These are phyloP conservation scores for Ichneumoninae sp. DNA, from an alignment of 2,888 invertebrate genomes.

Conservation along the genomic window DNA sequence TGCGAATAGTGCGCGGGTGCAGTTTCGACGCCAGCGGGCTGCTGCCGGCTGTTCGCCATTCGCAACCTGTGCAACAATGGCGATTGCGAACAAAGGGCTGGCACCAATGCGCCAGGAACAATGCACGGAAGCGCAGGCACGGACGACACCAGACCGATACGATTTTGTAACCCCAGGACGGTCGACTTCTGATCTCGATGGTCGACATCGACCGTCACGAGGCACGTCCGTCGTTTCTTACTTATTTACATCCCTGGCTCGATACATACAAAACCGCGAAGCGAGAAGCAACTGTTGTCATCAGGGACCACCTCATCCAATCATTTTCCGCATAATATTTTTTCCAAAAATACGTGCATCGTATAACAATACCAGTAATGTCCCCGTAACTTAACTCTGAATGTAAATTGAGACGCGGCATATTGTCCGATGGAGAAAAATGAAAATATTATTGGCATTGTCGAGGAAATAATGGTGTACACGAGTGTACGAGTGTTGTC, in stretches of 20 bases:
- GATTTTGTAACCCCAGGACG: too few relatives aligned
- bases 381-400: background rate
- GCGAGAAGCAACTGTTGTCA: background rate
- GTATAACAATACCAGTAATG: background rate
- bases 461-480: background rate
- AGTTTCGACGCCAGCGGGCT: constrained; percentile 33
- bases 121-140: constrained; percentile 1
- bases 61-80: constrained; percentile 63
- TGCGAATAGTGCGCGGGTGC: constrained; percentile 6
- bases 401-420: background rate
- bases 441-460: constrained; percentile 35
- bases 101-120: constrained; percentile 54
- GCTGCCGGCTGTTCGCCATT: constrained; percentile 33
- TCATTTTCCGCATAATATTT: background rate
- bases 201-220: too few relatives aligned
- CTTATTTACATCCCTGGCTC: too few relatives aligned
- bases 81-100: constrained; percentile 64
- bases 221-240: too few relatives aligned
- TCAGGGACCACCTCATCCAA: background rate
- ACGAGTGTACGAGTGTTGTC: background rate
- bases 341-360: background rate
- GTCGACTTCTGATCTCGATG: too few relatives aligned
- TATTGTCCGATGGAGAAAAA: constrained; percentile 1
- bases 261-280: background rate
- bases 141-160: too few relatives aligned